A percentile compares a stretch with the other conserved stretches of the same genome.
Evolutionary conservation across 2,113 vertebrate genomes (phyloP).

Genomic region (Marmota flaviventris): DNA sequence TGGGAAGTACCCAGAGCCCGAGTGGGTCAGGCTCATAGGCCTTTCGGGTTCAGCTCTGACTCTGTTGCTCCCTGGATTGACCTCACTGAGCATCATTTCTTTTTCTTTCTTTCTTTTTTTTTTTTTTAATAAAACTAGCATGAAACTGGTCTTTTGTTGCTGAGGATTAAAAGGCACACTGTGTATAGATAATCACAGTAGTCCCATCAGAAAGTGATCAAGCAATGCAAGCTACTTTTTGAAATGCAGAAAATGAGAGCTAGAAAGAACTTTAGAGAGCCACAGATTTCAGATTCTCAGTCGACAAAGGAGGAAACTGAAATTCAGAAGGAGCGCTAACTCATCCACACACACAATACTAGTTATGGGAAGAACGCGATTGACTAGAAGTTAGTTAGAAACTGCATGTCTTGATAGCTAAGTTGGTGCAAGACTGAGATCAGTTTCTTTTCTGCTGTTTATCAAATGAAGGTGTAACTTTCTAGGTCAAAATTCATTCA

Average conservation of each 20-base stretch:
- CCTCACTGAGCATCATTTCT: not conserved
- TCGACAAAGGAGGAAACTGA: not conserved
- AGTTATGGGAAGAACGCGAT: not conserved
- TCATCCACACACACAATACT: not conserved
- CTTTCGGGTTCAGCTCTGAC: not conserved
- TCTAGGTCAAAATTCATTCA: not conserved
- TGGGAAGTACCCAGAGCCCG: not conserved
- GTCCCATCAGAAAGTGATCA: not conserved
- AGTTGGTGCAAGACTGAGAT: not conserved
- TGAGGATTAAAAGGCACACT: not conserved
- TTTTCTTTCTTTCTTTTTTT: not conserved
- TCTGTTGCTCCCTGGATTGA: not conserved
- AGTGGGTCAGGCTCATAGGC: not conserved
- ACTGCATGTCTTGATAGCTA: not conserved
- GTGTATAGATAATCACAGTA: not conserved
- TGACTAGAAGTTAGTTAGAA: not conserved
- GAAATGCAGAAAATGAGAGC: not conserved
- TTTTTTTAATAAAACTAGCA: not conserved
- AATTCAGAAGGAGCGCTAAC: not conserved
- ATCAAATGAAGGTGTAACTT: not conserved
- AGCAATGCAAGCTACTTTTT: not conserved
- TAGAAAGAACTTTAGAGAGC: not conserved
- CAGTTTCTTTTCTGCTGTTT: constrained; percentile 8
- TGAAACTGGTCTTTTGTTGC: not conserved
- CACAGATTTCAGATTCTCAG: not conserved